Base-by-base conservation (phyloP, 2,888 invertebrate species). In the Brachyopa scutellaris region DNA sequence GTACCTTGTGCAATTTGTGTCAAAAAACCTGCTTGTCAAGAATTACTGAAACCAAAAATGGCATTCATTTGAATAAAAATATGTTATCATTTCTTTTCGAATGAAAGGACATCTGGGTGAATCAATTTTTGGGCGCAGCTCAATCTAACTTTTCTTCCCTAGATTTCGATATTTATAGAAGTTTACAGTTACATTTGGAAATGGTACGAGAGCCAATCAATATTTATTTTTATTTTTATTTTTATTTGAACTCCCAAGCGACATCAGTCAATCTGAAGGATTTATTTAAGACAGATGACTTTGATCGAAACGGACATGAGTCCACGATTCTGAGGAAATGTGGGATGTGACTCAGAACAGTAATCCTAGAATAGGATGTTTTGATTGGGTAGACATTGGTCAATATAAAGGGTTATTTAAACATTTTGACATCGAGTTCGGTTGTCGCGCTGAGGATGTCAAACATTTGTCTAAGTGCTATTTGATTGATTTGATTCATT, bases 121-220 rank as follows among this genome's bases (percentile, higher is more conserved):
- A 42, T 11, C 59, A 13, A 7, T 26, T 23, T 40, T 7, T 6
- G n/a, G 15, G 40, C 2, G 15, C 2, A 1, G 11, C 2, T 26
- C n/a, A 6, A 2, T 57, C 42, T 29, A 26, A 29, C 49, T n/a
- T n/a, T n/a, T n/a, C n/a, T n/a, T n/a, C n/a, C n/a, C n/a, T n/a
- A n/a, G n/a, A n/a, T n/a, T n/a, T n/a, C 1, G 21, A 17, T 59
- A 59, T 59, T 59, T 59, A 21, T 59, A 29, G 59, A 40, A 21
- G 8, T 53, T 21, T 38, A 23, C n/a, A 29, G 15, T 26, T 38
- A n/a, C n/a, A 49, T 38, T 19, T 42, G 9, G 13, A 29, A 40
- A 53, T 29, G 19, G 31, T 51, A 53, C n/a, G n/a, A n/a, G n/a
- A n/a, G n/a, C 19, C 64, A 66, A 51, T 51, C 64, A 40, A 29